phyloP scores from a whole-genome alignment of 2,113 vertebrate genomes.

The Anarrhichthys ocellatus region DNA sequence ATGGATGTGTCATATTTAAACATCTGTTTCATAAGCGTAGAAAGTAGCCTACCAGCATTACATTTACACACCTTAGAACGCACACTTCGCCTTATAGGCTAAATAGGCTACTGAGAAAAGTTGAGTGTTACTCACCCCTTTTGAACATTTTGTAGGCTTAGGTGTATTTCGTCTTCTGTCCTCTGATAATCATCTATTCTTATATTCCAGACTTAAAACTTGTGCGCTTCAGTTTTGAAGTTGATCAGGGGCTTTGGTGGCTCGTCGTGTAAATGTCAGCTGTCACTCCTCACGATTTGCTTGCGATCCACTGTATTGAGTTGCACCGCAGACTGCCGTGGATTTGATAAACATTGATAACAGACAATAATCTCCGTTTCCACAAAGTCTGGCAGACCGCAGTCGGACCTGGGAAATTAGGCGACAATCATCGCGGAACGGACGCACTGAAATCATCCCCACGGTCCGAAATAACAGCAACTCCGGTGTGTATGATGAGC shows the following conservation, averaged over 20 bases:
- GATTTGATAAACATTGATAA: conserved; percentile 15
- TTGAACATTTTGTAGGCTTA: conserved; percentile 83
- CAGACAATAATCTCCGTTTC: conserved; percentile 39
- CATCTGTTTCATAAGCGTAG: conserved; percentile 19
- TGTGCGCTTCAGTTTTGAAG: conserved; percentile 66
- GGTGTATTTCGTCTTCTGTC: conserved; percentile 66
- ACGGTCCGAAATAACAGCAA: conserved; percentile 35
- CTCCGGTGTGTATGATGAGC: conserved; percentile 50
- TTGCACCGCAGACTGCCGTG: conserved; percentile 28
- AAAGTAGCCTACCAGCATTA: conserved; percentile 2
- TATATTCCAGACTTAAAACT: conserved; percentile 81
- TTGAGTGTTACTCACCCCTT: conserved; percentile 78
- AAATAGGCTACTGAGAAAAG: conserved; percentile 9
- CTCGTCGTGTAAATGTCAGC: conserved; percentile 53
- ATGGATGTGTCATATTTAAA: conserved; percentile 38
- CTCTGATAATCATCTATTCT: conserved; percentile 80
- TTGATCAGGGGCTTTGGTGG: conserved; percentile 57
- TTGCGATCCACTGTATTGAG: conserved; percentile 34
- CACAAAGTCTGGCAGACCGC: conserved; percentile 61
- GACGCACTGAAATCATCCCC: conserved; percentile 31
- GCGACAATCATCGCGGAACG: conserved; percentile 27
- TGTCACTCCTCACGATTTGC: conserved; percentile 57
- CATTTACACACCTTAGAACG: background rate
- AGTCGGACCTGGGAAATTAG: conserved; percentile 29
- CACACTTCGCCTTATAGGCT: background rate